These are phyloP conservation scores for Lordiphosa stackelbergi DNA, from an alignment of 1,140 invertebrate species.

Conservation along the genomic window DNA sequence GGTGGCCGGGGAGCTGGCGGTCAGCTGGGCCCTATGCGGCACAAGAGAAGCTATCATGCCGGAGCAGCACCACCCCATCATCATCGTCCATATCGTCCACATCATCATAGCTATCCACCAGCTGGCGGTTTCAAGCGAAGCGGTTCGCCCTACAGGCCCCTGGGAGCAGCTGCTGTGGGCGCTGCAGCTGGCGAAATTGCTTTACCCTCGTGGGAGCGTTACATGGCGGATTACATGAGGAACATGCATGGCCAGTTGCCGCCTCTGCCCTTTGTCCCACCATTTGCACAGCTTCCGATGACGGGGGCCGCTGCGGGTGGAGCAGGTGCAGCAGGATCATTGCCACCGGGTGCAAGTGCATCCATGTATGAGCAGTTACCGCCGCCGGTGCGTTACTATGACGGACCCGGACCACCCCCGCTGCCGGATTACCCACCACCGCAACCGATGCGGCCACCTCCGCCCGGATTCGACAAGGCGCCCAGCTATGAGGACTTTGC, in stretches of 20 bases:
- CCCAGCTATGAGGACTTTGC: conserved; percentile 91
- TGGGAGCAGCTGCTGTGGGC: conserved; percentile 74
- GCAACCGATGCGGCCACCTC: conserved; percentile 76
- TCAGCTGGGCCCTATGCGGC: conserved; percentile 69
- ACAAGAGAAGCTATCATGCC: conserved; percentile 63
- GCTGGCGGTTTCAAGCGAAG: conserved; percentile 79
- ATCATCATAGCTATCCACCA: conserved; percentile 52
- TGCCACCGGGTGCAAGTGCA: conserved; percentile 82
- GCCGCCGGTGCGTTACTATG: conserved; percentile 87
- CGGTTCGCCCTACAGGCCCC: conserved; percentile 78
- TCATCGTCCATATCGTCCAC: conserved; percentile 63
- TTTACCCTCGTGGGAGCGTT: conserved; percentile 77
- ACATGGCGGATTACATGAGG: conserved; percentile 85
- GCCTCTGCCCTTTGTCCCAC: conserved; percentile 84
- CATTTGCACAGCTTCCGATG: conserved; percentile 80
- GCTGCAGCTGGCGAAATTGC: conserved; percentile 78
- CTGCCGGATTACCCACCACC: conserved; percentile 80
- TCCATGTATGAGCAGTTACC: conserved; percentile 77
- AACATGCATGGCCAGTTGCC: conserved; percentile 89
- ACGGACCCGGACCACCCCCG: conserved; percentile 84
- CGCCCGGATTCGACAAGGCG: conserved; percentile 82
- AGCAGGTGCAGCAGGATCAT: conserved; percentile 80
- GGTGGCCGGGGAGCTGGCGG: conserved; percentile 73
- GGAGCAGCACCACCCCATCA: conserved; percentile 54
- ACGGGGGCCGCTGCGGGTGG: conserved; percentile 61